Evolutionary conservation across 37 sponge, comb jelly and placozoan species (phyloP).

Genomic region (Axinella damicornis): DNA sequence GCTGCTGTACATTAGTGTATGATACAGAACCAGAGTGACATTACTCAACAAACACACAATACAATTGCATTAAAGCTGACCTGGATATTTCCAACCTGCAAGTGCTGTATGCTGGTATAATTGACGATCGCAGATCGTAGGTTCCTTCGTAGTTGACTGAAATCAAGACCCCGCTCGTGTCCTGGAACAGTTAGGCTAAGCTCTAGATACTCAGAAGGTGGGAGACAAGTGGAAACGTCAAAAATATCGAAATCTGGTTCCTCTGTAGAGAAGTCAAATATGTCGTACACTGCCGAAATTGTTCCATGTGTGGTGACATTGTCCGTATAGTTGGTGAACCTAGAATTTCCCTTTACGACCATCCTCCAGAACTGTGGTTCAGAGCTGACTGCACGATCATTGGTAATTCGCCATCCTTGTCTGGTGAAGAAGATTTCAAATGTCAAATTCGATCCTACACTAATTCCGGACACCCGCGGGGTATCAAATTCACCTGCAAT

Average conservation of each 20-base stretch:
- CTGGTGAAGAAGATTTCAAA: no score
- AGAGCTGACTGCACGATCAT: no score
- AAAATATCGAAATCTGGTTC: slow-evolving; percentile 59
- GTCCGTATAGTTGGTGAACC: not conserved
- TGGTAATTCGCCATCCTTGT: no score
- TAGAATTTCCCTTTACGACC: no score
- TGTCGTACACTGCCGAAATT: not conserved
- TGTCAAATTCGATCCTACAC: not conserved
- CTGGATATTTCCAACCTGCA: no score
- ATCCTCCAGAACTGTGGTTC: slow-evolving; percentile 3
- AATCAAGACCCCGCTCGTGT: no score
- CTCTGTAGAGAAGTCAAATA: slow-evolving; percentile 6
- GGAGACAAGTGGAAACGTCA: slow-evolving; percentile 39
- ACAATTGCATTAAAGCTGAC: no score
- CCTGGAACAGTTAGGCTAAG: no score
- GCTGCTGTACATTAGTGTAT: no score
- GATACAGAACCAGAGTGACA: no score
- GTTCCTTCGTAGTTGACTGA: slow-evolving; percentile 25
- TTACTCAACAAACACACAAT: no score
- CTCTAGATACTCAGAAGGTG: slow-evolving; percentile 5
- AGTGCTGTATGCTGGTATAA: slow-evolving; percentile 29
- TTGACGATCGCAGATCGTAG: slow-evolving; percentile 14
- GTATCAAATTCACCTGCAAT: no score
- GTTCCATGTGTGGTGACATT: not conserved
- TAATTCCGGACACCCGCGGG: not conserved